These are phyloP conservation scores for Drosophila pseudoananassae DNA, from an alignment of 1,140 invertebrate genomes.

Conservation along the genomic window DNA sequence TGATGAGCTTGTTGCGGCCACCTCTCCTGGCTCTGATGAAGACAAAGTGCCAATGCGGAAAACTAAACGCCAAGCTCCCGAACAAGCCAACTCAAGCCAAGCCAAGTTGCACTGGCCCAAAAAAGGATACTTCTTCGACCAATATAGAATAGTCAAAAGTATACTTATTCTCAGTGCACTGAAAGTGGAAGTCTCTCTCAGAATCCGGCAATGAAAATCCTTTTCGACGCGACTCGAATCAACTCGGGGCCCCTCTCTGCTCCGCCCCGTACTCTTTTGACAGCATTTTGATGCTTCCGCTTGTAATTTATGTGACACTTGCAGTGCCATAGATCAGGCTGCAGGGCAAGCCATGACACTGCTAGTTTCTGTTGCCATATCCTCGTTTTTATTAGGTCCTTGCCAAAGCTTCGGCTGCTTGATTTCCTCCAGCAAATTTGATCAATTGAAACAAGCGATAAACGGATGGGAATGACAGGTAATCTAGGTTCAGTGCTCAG, in stretches of 20 bases:
- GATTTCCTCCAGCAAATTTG: conserved; percentile 63
- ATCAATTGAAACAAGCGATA: conserved; percentile 54
- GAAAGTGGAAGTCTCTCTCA: conserved; percentile 41
- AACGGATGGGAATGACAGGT: conserved; percentile 37
- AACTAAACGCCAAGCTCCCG: conserved; percentile 70
- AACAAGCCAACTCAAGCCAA: conserved; percentile 30
- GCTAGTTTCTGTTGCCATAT: conserved; percentile 45
- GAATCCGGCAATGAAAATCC: conserved; percentile 67
- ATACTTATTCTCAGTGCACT: conserved; percentile 3
- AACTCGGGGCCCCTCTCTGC: conserved; percentile 18
- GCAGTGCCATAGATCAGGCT: conserved; percentile 72
- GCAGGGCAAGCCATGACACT: conserved; percentile 45
- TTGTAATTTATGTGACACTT: conserved; percentile 82
- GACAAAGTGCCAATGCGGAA: conserved; percentile 76
- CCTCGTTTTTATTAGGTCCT: conserved; percentile 64
- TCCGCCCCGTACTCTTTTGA: conserved; percentile 43
- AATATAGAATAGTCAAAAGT: background rate
- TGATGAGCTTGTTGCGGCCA: conserved; percentile 77
- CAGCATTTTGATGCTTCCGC: conserved; percentile 79
- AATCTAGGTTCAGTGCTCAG: conserved; percentile 37
- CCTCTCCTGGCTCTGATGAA: conserved; percentile 59
- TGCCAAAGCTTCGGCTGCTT: conserved; percentile 21
- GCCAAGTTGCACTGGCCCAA: conserved; percentile 21
- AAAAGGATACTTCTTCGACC: background rate
- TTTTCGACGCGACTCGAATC: conserved; percentile 49